These are phyloP conservation scores for Diaphora mendica DNA, from an alignment of 2,888 invertebrate species.

Conservation along the genomic window DNA sequence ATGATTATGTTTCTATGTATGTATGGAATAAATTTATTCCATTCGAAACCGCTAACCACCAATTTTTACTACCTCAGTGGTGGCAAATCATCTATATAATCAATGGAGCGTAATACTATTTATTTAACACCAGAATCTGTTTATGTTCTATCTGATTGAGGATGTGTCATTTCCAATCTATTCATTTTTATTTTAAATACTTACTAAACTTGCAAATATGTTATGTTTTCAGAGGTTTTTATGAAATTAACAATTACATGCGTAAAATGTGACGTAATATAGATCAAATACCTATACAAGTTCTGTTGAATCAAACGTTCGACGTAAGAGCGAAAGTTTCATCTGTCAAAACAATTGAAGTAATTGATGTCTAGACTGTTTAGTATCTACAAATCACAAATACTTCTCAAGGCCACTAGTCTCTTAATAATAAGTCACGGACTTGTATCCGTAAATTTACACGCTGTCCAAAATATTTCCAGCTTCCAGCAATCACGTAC, in stretches of 20 bases:
- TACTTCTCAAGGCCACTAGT: not conserved
- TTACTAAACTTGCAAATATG: not conserved
- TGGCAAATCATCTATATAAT: not conserved
- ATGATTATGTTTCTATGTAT: too few species aligned
- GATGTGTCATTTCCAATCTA: too few species aligned
- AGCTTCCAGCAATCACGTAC: not conserved
- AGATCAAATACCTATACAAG: not conserved
- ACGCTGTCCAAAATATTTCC: not conserved
- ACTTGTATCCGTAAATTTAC: not conserved
- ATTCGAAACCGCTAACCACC: too few species aligned
- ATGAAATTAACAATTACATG: not conserved
- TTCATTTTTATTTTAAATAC: not conserved
- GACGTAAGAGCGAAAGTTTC: not conserved
- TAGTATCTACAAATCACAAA: conserved; percentile 1
- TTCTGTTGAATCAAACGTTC: not conserved
- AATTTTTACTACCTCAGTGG: too few species aligned
- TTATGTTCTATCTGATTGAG: not conserved
- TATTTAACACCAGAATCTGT: not conserved
- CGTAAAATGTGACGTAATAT: not conserved
- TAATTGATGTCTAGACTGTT: conserved; percentile 11
- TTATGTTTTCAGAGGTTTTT: not conserved
- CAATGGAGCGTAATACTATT: not conserved
- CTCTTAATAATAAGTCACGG: not conserved
- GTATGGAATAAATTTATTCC: too few species aligned
- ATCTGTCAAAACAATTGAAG: conserved; percentile 2